Evolutionary conservation across 35 echinoderm and acorn worm genomes (phyloP).

Genomic region (Eucidaris tribuloides): DNA sequence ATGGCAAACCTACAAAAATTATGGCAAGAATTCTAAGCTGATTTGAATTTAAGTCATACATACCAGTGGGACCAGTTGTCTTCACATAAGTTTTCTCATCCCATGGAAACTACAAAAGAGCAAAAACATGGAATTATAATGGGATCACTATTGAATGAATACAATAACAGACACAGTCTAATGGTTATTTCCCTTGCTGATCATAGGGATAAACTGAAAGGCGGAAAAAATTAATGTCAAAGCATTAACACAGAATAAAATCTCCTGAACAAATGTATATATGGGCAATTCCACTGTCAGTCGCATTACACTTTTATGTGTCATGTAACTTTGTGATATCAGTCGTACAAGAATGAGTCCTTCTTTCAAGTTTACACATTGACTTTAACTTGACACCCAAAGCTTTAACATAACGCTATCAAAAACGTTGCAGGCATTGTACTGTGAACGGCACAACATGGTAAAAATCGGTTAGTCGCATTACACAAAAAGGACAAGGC

Average conservation of each 20-base stretch:
- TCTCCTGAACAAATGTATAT: neutral
- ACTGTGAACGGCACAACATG: no score
- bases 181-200: neutral
- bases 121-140: neutral
- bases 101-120: conserved; percentile 41
- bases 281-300: neutral
- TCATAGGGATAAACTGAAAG: neutral
- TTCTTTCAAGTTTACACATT: no score
- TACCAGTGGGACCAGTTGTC: neutral
- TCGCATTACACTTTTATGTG: neutral
- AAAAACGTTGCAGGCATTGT: no score
- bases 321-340: neutral
- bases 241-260: neutral
- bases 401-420: no score
- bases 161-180: neutral
- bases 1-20: neutral
- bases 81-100: conserved; percentile 27
- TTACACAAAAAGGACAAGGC: no score
- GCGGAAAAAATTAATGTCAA: neutral
- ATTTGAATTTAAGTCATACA: neutral
- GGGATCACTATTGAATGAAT: neutral
- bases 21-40: neutral
- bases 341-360: no score
- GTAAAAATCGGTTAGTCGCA: no score
- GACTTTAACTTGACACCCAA: no score